A percentile compares a stretch with the other conserved stretches of the same genome.
phyloP scores from a whole-genome alignment of 2,797 vertebrate genomes.

The Varecia variegata region DNA sequence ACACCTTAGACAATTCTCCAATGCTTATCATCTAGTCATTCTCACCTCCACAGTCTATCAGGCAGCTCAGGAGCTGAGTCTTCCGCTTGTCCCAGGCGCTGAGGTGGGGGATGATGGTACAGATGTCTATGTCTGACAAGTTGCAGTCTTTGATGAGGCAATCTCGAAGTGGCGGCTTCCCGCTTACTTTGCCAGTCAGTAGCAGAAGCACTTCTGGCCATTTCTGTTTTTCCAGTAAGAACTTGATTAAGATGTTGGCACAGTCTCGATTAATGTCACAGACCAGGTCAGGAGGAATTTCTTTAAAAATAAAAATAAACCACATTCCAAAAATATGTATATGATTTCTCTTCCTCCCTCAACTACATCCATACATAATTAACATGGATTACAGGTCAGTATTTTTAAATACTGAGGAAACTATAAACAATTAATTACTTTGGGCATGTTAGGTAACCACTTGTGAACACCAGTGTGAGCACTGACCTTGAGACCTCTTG shows the following conservation, averaged over 20 bases:
- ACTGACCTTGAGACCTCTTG: not conserved
- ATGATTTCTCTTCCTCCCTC: not conserved
- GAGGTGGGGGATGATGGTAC: slow-evolving; percentile 76
- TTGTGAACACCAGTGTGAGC: not conserved
- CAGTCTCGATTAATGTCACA: slow-evolving; percentile 79
- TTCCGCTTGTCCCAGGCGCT: slow-evolving; percentile 61
- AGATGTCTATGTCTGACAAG: slow-evolving; percentile 82
- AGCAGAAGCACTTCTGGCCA: slow-evolving; percentile 85
- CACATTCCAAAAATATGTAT: not conserved
- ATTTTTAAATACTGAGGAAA: not conserved
- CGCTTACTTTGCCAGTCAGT: slow-evolving; percentile 78
- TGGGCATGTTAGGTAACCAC: not conserved
- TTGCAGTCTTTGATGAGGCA: slow-evolving; percentile 79
- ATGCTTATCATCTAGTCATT: fast-evolving
- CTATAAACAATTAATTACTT: not conserved
- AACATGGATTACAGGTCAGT: not conserved
- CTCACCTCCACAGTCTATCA: slow-evolving; percentile 86
- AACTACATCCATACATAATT: not conserved
- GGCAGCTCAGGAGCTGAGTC: slow-evolving; percentile 78
- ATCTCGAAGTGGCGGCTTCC: slow-evolving; percentile 26
- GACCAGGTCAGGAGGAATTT: slow-evolving; percentile 82
- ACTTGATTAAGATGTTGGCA: slow-evolving; percentile 82
- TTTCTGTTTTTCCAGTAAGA: slow-evolving; percentile 81
- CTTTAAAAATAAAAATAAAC: slow-evolving; percentile 76
- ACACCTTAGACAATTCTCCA: not conserved